These are phyloP conservation scores for Smutsia temminckii DNA, from an alignment of 2,797 vertebrate genomes.

Conservation along the genomic window DNA sequence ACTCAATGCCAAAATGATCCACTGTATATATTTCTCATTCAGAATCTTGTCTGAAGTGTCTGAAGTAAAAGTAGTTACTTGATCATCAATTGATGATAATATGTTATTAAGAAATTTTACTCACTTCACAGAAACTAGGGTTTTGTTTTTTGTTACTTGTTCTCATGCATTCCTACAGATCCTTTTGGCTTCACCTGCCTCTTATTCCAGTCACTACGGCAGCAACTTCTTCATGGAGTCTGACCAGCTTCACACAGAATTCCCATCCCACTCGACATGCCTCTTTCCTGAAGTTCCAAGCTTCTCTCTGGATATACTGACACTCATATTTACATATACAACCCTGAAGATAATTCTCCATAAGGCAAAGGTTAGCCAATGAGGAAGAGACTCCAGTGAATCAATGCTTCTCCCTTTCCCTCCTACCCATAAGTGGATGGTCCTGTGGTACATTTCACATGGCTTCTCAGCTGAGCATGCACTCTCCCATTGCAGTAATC, in stretches of 20 bases:
- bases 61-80: not conserved
- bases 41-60: not conserved
- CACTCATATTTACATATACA: not conserved
- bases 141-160: not conserved
- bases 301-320: not conserved
- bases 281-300: not conserved
- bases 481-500: not conserved
- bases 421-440: not conserved
- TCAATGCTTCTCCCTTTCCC: not conserved
- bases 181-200: not conserved
- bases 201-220: not conserved
- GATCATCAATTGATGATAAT: not conserved
- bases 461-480: not conserved
- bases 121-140: not conserved
- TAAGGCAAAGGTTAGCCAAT: not conserved
- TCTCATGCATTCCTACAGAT: not conserved
- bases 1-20: not conserved
- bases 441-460: not conserved
- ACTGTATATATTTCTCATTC: not conserved
- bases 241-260: not conserved
- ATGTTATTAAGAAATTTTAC: not conserved
- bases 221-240: not conserved
- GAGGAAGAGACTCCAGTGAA: not conserved
- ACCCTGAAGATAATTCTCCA: not conserved
- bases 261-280: fast-evolving